A percentile compares a stretch with the other conserved stretches of the same genome.
Conservation (phyloP, 2,797 vertebrate genomes). For the Mastacembelus armatus region DNA sequence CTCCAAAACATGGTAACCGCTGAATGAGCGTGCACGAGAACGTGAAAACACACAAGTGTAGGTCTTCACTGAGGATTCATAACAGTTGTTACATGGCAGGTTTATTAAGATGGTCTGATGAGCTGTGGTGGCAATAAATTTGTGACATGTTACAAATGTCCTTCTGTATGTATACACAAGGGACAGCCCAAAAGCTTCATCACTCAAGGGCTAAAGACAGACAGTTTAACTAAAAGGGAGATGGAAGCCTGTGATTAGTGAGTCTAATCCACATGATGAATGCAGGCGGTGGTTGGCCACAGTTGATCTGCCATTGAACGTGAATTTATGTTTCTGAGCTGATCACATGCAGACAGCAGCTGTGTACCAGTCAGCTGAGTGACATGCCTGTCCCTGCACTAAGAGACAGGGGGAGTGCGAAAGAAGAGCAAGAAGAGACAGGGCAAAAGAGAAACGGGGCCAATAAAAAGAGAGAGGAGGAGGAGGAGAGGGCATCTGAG, state of each 20-base stretch:
- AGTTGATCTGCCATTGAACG: slow-evolving; percentile 10
- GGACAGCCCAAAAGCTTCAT: neutral
- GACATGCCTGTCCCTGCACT: slow-evolving; percentile 45
- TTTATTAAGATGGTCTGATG: neutral
- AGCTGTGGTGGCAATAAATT: neutral
- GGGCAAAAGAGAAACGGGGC: neutral
- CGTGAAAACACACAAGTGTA: neutral
- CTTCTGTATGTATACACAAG: neutral
- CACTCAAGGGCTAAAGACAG: neutral
- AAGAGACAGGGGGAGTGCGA: neutral
- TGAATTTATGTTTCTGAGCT: slow-evolving; percentile 21
- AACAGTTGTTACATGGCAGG: slow-evolving; percentile 1
- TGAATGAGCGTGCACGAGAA: neutral
- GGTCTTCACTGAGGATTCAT: neutral
- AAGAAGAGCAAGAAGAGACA: neutral
- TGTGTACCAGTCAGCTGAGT: slow-evolving; percentile 25
- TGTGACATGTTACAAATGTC: neutral
- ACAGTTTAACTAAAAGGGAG: neutral
- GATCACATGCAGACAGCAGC: slow-evolving; percentile 34
- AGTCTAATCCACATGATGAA: slow-evolving; percentile 27
- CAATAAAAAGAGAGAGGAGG: slow-evolving; percentile 10
- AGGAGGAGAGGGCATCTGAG: slow-evolving; percentile 26
- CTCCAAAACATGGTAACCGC: too few relatives aligned
- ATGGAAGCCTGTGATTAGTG: slow-evolving; percentile 11
- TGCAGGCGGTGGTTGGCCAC: slow-evolving; percentile 20